A percentile compares a stretch with the other conserved stretches of the same genome.
Evolutionary conservation across 2,797 vertebrate species (phyloP).

Genomic region (Mastacembelus armatus): DNA sequence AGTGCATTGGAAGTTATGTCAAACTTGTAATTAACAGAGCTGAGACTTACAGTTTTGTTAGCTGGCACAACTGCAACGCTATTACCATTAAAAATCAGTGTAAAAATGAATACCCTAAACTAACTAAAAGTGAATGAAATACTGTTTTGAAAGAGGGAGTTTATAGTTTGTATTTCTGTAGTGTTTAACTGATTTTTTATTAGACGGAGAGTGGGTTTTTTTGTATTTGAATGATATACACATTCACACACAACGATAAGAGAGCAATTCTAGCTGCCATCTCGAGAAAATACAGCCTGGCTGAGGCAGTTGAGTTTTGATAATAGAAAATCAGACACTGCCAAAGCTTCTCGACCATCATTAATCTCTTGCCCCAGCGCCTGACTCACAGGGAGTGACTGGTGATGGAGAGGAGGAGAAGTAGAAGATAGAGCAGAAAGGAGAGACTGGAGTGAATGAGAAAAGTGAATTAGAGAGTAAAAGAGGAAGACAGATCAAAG

Average conservation of each 20-base stretch:
- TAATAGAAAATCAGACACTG: slow-evolving; percentile 79
- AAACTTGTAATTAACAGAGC: too few species aligned
- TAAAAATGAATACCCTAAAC: not conserved
- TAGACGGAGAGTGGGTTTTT: not conserved
- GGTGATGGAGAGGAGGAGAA: slow-evolving; percentile 64
- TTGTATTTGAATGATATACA: slow-evolving; percentile 66
- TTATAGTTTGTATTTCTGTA: not conserved
- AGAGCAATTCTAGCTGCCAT: slow-evolving; percentile 69
- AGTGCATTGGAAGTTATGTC: too few species aligned
- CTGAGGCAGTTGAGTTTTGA: slow-evolving; percentile 71
- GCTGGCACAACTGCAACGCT: slow-evolving; percentile 2
- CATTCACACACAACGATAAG: slow-evolving; percentile 67
- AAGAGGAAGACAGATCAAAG: slow-evolving; percentile 58
- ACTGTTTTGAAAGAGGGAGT: slow-evolving; percentile 2
- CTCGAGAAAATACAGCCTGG: slow-evolving; percentile 63
- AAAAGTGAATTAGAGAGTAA: slow-evolving; percentile 57
- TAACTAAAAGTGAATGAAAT: slow-evolving; percentile 1
- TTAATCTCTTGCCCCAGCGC: slow-evolving; percentile 74
- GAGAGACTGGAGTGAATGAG: slow-evolving; percentile 53
- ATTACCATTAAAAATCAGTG: slow-evolving; percentile 7
- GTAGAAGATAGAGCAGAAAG: slow-evolving; percentile 51
- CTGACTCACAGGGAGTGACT: slow-evolving; percentile 62
- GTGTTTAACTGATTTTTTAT: slow-evolving; percentile 8
- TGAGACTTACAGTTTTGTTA: too few species aligned
- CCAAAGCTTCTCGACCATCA: slow-evolving; percentile 73